phyloP scores from a whole-genome alignment of 2,113 vertebrate species.

The Nycticryphes semicollaris region DNA sequence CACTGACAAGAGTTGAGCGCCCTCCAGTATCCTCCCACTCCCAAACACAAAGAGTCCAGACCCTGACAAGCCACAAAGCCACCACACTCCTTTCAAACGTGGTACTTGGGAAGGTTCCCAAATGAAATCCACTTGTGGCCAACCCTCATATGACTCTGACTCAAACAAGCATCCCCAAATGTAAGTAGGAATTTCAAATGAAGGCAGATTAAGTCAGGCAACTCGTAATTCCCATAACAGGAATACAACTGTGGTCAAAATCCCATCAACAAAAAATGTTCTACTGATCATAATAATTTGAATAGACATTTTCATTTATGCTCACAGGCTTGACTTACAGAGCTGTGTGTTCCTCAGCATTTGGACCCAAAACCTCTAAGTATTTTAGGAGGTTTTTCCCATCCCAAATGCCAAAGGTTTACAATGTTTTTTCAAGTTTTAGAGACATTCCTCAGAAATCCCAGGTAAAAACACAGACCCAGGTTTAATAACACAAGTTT shows the following conservation, averaged over 20 bases:
- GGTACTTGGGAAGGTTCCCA: not conserved
- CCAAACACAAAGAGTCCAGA: not conserved
- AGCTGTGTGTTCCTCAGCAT: not conserved
- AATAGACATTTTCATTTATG: not conserved
- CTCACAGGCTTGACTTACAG: not conserved
- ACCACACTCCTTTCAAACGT: not conserved
- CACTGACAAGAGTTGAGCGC: not conserved
- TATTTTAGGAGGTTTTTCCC: not conserved
- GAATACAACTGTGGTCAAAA: not conserved
- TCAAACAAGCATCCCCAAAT: not conserved
- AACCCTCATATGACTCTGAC: not conserved
- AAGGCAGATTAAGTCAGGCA: not conserved
- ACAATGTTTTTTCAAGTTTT: not conserved
- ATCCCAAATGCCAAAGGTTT: not conserved
- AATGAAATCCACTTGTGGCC: not conserved
- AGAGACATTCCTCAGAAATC: not conserved
- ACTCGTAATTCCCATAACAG: not conserved
- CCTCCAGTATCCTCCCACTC: not conserved
- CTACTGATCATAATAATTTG: not conserved
- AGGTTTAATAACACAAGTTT: not conserved
- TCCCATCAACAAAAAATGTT: not conserved
- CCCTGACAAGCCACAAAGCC: not conserved
- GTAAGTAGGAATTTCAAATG: not conserved
- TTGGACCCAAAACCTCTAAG: not conserved
- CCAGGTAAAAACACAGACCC: not conserved